Percentiles rank a stretch among this genome's conserved stretches.
These are phyloP conservation scores for Crotalus tigris DNA, from an alignment of 2,113 vertebrate genomes.

Conservation along the genomic window DNA sequence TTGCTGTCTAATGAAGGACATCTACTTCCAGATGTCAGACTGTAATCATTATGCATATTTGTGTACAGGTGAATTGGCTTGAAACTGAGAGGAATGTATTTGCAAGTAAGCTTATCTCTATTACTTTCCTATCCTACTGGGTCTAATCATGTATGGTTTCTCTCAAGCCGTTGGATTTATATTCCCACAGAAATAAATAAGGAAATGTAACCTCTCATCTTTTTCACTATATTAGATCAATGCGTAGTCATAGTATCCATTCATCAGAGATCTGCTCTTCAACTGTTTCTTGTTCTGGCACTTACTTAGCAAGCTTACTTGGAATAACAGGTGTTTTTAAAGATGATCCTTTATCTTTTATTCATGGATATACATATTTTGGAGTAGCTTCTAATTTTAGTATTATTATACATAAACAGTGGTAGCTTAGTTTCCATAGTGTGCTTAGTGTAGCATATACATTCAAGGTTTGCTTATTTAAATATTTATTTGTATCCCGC, in stretches of 20 bases:
- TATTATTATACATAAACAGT: slow-evolving; percentile 5
- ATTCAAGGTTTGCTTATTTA: not conserved
- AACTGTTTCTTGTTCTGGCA: slow-evolving; percentile 41
- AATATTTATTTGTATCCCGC: not conserved
- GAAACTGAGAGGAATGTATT: not conserved
- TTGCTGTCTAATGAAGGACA: not conserved
- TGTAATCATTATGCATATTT: not conserved
- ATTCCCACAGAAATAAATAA: not conserved
- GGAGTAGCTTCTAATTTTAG: slow-evolving; percentile 11
- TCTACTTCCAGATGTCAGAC: not conserved
- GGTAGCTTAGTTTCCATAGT: slow-evolving; percentile 25
- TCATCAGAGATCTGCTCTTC: slow-evolving; percentile 47
- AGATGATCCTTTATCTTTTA: slow-evolving; percentile 54
- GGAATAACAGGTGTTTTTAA: slow-evolving; percentile 57
- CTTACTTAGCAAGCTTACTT: slow-evolving; percentile 35
- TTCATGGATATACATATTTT: slow-evolving; percentile 28
- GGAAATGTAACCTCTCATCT: not conserved
- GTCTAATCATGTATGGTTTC: not conserved
- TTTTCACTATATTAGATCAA: not conserved
- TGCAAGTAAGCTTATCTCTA: not conserved
- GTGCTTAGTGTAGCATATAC: not conserved
- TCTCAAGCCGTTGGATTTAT: not conserved
- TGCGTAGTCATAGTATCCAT: not conserved
- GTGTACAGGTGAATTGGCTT: not conserved
- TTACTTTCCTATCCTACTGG: not conserved